Base-by-base conservation (phyloP, 1,140 invertebrate genomes). In the Neodiprion virginianus region DNA sequence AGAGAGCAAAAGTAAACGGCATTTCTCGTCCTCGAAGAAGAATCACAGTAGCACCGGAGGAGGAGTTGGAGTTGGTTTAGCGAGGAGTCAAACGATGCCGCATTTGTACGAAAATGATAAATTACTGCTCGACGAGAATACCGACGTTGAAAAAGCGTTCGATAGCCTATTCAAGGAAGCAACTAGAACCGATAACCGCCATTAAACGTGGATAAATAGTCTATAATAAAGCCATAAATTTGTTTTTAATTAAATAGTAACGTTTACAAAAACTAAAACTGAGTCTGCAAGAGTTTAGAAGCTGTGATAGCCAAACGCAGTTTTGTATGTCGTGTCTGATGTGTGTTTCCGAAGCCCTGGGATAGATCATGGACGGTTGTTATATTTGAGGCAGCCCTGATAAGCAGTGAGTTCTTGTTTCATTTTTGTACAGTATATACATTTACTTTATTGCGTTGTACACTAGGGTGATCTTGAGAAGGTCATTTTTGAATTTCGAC, bases 51-150 rank as follows among this genome's bases (percentile, higher is more conserved):
- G 83, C 9, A 8, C 5, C 11, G 28, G 1, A 40, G 28, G 28
- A 40, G 28, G 28, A 40, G 5, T 40, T 40, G 28, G 28, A 40
- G 28, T 40, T 40, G 74, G 71, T 10, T 82, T 94, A 74, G 90
- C 91, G 49, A 90, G 93, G 73, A 95, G 93, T 86, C 91, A 91
- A 76, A 95, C 94, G n/a, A 91, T 94, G 91, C 93, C 93, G 11
- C 91, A 92, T 67, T 86, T 92, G 65, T 91, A 91, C 78, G 90
- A 92, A 48, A 91, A 93, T 78, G 87, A 91, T 76, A 89, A 90
- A 83, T 83, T 92, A 79, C 87, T 93, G 77, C 80, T 87, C 69
- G 86, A 86, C 48, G 93, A 93, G 80, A 92, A 92, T 81, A 91
- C 88, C 80, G 94, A 94, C 82, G 92, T 94, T 72, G 94, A 95